Base-by-base conservation (phyloP, 2,797 vertebrate genomes). In the Phalanger gymnotis region DNA sequence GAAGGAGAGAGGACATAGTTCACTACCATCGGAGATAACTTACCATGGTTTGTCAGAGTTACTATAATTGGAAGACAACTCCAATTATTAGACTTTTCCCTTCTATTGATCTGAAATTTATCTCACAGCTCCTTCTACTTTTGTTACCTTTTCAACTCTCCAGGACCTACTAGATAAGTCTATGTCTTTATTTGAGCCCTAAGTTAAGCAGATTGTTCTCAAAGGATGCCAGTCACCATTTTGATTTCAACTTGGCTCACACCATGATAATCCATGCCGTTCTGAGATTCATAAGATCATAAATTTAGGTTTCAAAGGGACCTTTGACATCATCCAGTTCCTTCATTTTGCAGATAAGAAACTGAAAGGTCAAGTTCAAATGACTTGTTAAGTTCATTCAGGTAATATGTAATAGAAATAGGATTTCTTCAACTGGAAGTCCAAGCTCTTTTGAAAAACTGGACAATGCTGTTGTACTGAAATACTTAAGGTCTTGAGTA, bases 401-500 rank as follows among this genome's bases (percentile, higher is more conserved):
- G 61, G 34, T n/a, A 73, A n/a, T 16, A 73, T 40, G 34, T 34
- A 73, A n/a, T 30, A 73, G 61, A 73, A n/a, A 73, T 6, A 73
- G 61, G 14, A 73, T n/a, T 16, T n/a, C 5, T n/a, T 73, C n/a
- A 12, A 61, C 3, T 61, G 58, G 58, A 61, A 61, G 13, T 34
- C 12, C 13, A 40, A 34, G 34, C 34, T 73, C 34, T 73, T 73
- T 73, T 19, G 34, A n/a, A 73, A 73, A n/a, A 40, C 61, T n/a
- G 14, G 14, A 73, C 14, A 73, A 40, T 73, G 61, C 34, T n/a
- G 1, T 73, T 14, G 31, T 34, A 13, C 31, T 61, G 13, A 34
- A 61, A 61, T 61, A 61, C 3, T 34, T 34, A 31, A 66, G 61
- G 5, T 92, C 96, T 96, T 92, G 54, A 19, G 89, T 93, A 66